phyloP scores from a whole-genome alignment of 2,797 vertebrate species.

The Rallus crepitans region DNA sequence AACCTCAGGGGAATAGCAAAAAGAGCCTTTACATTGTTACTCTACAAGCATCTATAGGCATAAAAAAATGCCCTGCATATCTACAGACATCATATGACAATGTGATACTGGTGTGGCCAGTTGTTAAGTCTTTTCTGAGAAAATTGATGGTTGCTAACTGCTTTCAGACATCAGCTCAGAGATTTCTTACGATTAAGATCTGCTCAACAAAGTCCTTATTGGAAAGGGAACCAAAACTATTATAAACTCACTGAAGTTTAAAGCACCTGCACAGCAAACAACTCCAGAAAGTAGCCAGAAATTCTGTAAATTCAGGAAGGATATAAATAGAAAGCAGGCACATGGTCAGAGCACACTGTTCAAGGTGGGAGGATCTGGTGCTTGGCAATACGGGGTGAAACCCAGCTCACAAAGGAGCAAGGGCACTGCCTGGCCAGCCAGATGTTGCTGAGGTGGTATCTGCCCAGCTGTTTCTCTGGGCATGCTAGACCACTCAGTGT shows the following conservation, averaged over 20 bases:
- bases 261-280: background rate
- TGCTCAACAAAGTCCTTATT: background rate
- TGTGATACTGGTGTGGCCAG: background rate
- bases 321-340: background rate
- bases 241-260: background rate
- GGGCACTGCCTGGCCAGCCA: background rate
- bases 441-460: background rate
- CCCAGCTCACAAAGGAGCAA: background rate
- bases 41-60: background rate
- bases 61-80: background rate
- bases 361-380: background rate
- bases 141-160: background rate
- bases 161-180: background rate
- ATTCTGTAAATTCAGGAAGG: background rate
- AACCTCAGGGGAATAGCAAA: background rate
- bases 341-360: background rate
- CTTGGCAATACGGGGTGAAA: background rate
- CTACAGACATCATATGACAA: background rate
- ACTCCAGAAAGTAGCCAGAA: background rate
- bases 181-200: background rate
- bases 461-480: background rate
- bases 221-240: background rate
- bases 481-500: background rate
- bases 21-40: background rate
- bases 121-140: too few species aligned